Evolutionary conservation across 2,797 vertebrate species (phyloP), one percentile per base, ranked within the genome.

Genomic region (Danio kyathit): DNA sequence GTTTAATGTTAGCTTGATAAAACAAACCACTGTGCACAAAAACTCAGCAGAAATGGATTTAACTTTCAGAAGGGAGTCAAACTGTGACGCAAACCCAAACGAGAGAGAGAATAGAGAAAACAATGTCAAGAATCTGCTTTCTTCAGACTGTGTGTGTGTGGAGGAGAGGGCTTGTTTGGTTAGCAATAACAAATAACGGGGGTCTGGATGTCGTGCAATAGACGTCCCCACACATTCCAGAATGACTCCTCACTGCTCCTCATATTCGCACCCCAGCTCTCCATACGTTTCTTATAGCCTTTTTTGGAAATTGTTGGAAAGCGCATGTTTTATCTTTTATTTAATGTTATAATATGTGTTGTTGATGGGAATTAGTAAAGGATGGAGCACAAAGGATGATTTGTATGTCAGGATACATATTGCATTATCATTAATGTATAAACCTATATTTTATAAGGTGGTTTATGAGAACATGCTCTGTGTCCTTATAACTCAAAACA

Each of bases 211-310:
- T 54, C 40, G 71, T 74, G 73, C 67, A 66, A 61, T 83, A 80
- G 57, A 83, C 48, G 21, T 76, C 46, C 69, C 79, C 60, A 76
- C 67, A 57, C 71, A 76, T 83, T 82, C 80, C 61, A 59, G 51
- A 61, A 29, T 11, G 52, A 65, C 72, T 86, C 80, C 78, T 82
- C 29, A 19, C 75, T 76, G 69, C 17, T 76, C 44, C 59, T 83
- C 76, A 7, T 8, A 69, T 38, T 48, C 44, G 48, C 49, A 72
- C 56, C 71, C 60, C 70, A 54, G 74, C 52, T 60, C 65, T 80
- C 86, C 85, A 86, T 87, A 82, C 87, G 85, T 81, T 86, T 66
- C 81, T 87, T 76, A 88, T 89, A 84, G 75, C 87, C 85, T 88
- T 89, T 84, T 86, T 81, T 84, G 86, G 87, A 82, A 86, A 80